Evolutionary conservation across 35 echinoderm and acorn worm species (phyloP), one percentile per base, ranked within the genome.

Genomic region (Heliocidaris tuberculata): DNA sequence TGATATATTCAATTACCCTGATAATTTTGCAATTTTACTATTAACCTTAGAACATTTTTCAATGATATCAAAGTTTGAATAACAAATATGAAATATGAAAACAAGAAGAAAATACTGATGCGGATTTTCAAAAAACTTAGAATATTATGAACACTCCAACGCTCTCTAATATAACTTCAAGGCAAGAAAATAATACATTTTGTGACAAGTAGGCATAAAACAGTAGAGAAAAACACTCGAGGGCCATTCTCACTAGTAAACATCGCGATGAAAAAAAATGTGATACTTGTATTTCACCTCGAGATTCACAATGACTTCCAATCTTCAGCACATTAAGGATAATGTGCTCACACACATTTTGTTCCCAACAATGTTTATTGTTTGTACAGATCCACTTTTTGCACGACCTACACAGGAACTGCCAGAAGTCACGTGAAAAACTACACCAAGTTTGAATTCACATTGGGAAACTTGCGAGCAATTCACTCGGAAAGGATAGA

Each of bases 161-260:
- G 65, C 27, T 78, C 65, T 78, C 27, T 78, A 19, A 78, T 21
- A 78, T 24, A 78, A 78, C 27, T 78, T 78, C 65, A 78, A 78
- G 65, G 65, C 65, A 78, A 78, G 17, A 78, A 78, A 78, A 78
- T 56, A 56, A 56, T 78, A 78, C 65, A 78, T 78, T 78, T 78
- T n/a, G 60, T 78, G 65, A 78, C 19, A 19, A 60, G 2, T 19
- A 19, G 5, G 65, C 65, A 78, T 78, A 78, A 78, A 3, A 78
- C 17, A 78, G 19, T n/a, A 78, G 65, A n/a, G 27, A 78, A 78
- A 27, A 78, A n/a, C 17, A 78, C 2, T 27, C 0, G 3, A 42
- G 35, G 35, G 35, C 35, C 35, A 42, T 42, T 42, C 27, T n/a
- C 7, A n/a, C 21, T n/a, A 6, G 65, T 78, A n/a, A 19, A 27